A percentile compares a stretch with the other conserved stretches of the same genome.
These are phyloP conservation scores for Petrosia ficiformis DNA, from an alignment of 37 sponge, comb jelly and placozoan species.

Conservation along the genomic window DNA sequence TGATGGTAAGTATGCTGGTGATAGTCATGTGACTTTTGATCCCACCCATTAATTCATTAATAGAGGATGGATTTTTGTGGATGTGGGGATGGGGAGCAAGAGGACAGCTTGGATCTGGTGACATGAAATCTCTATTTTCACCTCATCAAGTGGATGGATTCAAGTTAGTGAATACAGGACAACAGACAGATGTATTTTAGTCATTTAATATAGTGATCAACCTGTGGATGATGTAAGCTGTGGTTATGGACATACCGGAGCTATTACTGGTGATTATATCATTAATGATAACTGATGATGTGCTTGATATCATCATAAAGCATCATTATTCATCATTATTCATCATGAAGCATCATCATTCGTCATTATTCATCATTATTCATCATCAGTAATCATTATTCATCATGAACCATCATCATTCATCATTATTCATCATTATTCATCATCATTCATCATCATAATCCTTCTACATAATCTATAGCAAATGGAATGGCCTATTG, in stretches of 20 bases:
- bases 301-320: too few relatives aligned
- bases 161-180: slow-evolving; percentile 29
- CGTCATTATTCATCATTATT: too few relatives aligned
- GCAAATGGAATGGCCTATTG: slow-evolving; percentile 51
- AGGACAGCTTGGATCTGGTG: slow-evolving; percentile 78
- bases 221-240: slow-evolving; percentile 76
- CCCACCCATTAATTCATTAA: background rate
- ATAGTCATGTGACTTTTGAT: background rate
- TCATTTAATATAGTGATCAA: slow-evolving; percentile 22
- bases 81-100: slow-evolving; percentile 78
- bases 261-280: slow-evolving; percentile 41
- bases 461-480: background rate
- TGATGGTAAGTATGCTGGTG: slow-evolving; percentile 24
- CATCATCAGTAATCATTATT: too few relatives aligned
- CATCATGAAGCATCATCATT: too few relatives aligned
- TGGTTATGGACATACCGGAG: slow-evolving; percentile 79
- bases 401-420: too few relatives aligned
- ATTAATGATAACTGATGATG: too few relatives aligned
- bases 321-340: too few relatives aligned
- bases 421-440: background rate
- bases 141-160: slow-evolving; percentile 47
- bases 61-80: slow-evolving; percentile 49
- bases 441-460: background rate
- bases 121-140: slow-evolving; percentile 9
- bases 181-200: background rate